A percentile compares a stretch with the other conserved stretches of the same genome.
phyloP scores from a whole-genome alignment of 1,140 invertebrate genomes.

The Ostrea denselamellosa region DNA sequence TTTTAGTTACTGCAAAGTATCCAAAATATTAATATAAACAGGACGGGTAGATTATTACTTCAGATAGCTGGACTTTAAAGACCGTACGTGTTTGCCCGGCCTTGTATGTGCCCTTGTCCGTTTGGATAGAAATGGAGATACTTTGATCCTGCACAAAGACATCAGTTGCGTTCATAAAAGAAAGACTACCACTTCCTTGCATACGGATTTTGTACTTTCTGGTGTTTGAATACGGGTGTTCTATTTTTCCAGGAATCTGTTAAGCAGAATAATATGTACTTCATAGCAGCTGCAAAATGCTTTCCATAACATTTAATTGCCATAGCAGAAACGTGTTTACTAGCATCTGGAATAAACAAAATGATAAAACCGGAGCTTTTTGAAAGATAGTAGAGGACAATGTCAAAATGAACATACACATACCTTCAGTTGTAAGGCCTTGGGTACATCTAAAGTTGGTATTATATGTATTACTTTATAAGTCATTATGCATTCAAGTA shows the following conservation, averaged over 20 bases:
- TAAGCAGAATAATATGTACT: no score
- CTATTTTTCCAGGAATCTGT: no score
- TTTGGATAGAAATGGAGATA: constrained; percentile 71
- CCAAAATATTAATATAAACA: neutral
- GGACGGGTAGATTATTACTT: neutral
- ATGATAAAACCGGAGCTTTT: no score
- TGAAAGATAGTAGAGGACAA: no score
- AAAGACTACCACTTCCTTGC: neutral
- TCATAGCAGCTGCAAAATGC: no score
- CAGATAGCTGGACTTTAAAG: neutral
- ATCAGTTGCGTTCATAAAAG: neutral
- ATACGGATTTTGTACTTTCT: neutral
- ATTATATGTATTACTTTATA: no score
- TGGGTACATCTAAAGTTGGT: neutral
- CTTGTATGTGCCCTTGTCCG: constrained; percentile 75
- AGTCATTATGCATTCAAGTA: no score
- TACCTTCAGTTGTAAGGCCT: neutral
- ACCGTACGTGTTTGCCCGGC: constrained; percentile 72
- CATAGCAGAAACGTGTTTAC: no score
- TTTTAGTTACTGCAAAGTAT: neutral
- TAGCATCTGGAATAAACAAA: no score
- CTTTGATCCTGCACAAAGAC: constrained; percentile 43
- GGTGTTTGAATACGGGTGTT: neutral
- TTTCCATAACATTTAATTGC: no score
- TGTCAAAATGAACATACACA: neutral